Evolutionary conservation across 2,797 vertebrate genomes (phyloP), one percentile per base, ranked within the genome.

Genomic region (Aphelocoma californica): DNA sequence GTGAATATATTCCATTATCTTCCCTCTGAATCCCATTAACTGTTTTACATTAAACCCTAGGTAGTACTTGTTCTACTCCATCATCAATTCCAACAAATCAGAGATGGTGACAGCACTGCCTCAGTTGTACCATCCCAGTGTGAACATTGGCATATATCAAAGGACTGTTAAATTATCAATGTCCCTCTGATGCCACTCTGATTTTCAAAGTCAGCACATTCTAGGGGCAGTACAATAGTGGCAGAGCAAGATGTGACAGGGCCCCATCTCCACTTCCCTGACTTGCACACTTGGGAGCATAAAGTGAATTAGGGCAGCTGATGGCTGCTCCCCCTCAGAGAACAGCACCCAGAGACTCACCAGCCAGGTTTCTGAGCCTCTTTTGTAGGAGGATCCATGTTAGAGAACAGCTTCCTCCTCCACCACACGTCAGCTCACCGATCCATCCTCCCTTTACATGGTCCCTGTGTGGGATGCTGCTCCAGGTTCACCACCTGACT

Each of bases 351-450:
- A 34, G 61, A 78, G 31, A 32, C 7, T 20, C n/a, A 8, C 12
- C 62, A 83, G 2, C 2, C 18, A 25, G 8, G 25, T 12, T 80
- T 58, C 72, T 60, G 50, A 53, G 26, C 26, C 42, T 36, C 32
- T 44, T 54, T 12, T 45, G 29, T 31, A 12, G 34, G 2, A 80
- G 2, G 4, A 34, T 5, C 14, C 5, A 10, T 24, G 40, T 2
- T 61, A 42, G 36, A 83, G 20, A 16, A n/a, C 42, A 75, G 28
- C 6, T 80, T 58, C 23, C 14, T 83, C 9, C 9, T 86, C 45
- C 16, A 50, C 8, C 38, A 44, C 25, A 38, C 14, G 18, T 38
- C 26, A 56, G 26, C 31, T 62, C 3, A 6, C 6, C 0, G 0
- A 42, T 74, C 25, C 28, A 4, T n/a, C 28, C 28, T 73, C n/a